phyloP scores from a whole-genome alignment of 2,888 invertebrate species.

The Drosophila flavopinicola region DNA sequence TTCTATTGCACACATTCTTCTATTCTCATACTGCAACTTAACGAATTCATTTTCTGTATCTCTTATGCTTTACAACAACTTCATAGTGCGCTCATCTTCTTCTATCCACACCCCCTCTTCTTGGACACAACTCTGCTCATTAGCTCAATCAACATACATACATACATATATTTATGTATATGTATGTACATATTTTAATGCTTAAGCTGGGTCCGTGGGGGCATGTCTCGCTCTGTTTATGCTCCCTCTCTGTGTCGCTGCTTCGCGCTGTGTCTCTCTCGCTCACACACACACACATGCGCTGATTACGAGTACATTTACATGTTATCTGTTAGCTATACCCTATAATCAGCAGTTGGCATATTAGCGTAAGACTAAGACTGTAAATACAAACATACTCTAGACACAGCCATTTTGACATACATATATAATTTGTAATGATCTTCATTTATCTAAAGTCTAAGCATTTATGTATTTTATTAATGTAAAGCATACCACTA shows the following conservation, averaged over 20 bases:
- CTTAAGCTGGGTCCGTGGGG: slow-evolving; percentile 10
- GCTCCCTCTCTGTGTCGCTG: slow-evolving; percentile 1
- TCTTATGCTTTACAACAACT: too few relatives aligned
- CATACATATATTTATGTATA: not conserved
- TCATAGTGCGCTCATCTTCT: too few relatives aligned
- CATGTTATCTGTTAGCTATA: slow-evolving; percentile 39
- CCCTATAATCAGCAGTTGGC: not conserved
- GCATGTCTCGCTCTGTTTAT: slow-evolving; percentile 25
- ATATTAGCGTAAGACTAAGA: too few relatives aligned
- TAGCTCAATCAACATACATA: slow-evolving; percentile 23
- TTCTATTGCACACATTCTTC: not conserved
- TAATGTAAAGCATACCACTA: not conserved
- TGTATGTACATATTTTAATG: slow-evolving; percentile 2
- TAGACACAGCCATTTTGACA: too few relatives aligned
- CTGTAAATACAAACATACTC: too few relatives aligned
- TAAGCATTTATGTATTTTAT: not conserved
- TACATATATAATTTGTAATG: too few relatives aligned
- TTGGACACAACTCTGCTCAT: slow-evolving; percentile 31
- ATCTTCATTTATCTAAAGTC: too few relatives aligned
- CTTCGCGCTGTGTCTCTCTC: not conserved
- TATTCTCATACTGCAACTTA: not conserved
- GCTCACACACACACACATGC: not conserved
- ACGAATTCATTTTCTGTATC: not conserved
- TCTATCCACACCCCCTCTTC: slow-evolving; percentile 11
- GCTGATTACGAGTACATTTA: slow-evolving; percentile 26